Base-by-base conservation (phyloP, 2,888 invertebrate genomes). In the Aleiodes leptofemur region DNA sequence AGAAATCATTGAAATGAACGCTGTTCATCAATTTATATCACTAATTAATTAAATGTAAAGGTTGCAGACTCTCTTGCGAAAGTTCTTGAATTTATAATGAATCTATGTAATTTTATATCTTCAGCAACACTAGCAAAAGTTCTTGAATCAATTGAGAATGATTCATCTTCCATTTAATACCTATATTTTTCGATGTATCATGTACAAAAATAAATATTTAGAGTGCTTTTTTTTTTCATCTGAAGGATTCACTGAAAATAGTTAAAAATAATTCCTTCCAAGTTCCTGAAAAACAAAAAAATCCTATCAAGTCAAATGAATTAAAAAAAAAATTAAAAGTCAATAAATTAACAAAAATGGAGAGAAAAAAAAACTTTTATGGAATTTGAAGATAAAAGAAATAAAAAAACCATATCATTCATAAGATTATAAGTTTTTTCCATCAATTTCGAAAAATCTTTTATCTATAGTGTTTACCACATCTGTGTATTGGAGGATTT, bases 31-130 rank as follows among this genome's bases (percentile, higher is more conserved):
- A 16, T 55, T 55, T 55, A 16, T 55, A 16, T 55, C 38, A 61
- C 61, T 43, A 61, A 61, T 61, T 61, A 61, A 61, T 61, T 34
- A 61, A 61, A 61, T 61, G 61, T 38, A 61, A 61, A 61, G 43
- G 61, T 34, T 38, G 34, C 61, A 43, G 14, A 61, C 14, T 43
- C 38, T 43, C 16, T 61, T 38, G 61, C 43, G 61, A 61, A 61
- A 61, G 23, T 14, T 11, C 61, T 61, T 23, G 8, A 55, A 72
- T 75, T 75, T 59, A 71, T 75, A 66, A 50, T 72, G 50, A 66
- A 34, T 75, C 71, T 75, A 57, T 69, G 61, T 50, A 71, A 34
- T 56, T 50, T 70, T 56, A 66, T 64, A 64, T n/a, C 11, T n/a
- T 50, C 50, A 66, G 48, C 29, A 51, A 51, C 51, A 59, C 38